These are phyloP conservation scores for Apoda limacodes DNA, from an alignment of 2,888 invertebrate species.

Conservation along the genomic window DNA sequence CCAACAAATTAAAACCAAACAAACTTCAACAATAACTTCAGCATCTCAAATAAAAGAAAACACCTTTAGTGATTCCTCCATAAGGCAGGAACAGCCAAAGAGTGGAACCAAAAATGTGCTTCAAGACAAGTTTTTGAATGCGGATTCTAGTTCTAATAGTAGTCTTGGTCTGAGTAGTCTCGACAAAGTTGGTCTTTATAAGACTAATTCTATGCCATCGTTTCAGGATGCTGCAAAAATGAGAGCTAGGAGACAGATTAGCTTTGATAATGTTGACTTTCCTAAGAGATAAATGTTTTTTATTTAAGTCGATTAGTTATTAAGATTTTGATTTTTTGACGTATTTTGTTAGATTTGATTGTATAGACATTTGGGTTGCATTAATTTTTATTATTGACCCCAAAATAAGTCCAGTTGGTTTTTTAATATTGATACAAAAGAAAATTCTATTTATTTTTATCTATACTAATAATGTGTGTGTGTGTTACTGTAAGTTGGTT, in stretches of 20 bases:
- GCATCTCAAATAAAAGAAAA: conserved; percentile 58
- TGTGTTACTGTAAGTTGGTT: no score
- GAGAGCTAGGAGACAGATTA: conserved; percentile 70
- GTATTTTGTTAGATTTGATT: background rate
- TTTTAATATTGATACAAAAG: no score
- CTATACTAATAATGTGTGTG: conserved; percentile 8
- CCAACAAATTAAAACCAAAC: conserved; percentile 40
- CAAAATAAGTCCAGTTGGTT: no score
- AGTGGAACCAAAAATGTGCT: conserved; percentile 51
- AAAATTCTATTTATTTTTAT: conserved; percentile 3
- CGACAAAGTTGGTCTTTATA: conserved; percentile 43
- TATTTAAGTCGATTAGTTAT: conserved; percentile 1
- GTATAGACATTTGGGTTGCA: conserved; percentile 5
- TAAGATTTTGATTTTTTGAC: conserved; percentile 2
- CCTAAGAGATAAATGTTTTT: conserved; percentile 46
- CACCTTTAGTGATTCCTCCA: conserved; percentile 27
- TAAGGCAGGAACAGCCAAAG: conserved; percentile 41
- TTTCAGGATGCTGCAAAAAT: conserved; percentile 59
- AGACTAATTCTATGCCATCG: conserved; percentile 56
- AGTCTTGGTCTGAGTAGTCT: conserved; percentile 38
- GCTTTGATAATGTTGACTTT: conserved; percentile 67
- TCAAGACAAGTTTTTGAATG: conserved; percentile 60
- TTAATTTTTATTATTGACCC: conserved; percentile 16
- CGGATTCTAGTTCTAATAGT: conserved; percentile 48
- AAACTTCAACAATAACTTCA: conserved; percentile 26